Evolutionary conservation across 2,888 invertebrate species (phyloP).

Genomic region (Slavum lentiscoides): DNA sequence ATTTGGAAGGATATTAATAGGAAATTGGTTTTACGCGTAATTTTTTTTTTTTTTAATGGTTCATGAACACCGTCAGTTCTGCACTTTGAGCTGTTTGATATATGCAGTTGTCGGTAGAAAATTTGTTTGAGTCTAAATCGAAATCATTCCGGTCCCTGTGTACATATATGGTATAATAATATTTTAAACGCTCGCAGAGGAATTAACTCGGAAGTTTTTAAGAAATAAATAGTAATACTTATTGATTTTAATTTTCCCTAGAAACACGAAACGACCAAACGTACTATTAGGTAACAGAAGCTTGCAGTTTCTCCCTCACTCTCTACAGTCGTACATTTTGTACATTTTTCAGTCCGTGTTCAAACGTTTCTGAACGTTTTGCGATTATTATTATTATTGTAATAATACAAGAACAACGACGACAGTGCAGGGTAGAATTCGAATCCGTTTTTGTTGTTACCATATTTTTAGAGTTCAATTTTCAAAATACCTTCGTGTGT

Average conservation of each 20-base stretch:
- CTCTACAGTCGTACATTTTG: not conserved
- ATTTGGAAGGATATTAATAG: not conserved
- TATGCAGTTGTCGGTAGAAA: not conserved
- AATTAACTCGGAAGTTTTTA: conserved; percentile 13
- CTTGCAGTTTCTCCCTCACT: not conserved
- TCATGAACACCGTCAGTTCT: not conserved
- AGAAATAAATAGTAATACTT: conserved; percentile 29
- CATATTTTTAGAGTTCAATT: conserved; percentile 3
- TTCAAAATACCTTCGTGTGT: conserved; percentile 2
- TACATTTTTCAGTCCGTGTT: not conserved
- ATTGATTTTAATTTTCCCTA: conserved; percentile 20
- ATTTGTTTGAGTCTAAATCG: not conserved
- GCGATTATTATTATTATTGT: not conserved
- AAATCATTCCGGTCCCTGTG: not conserved
- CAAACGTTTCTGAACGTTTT: not conserved
- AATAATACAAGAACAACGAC: not conserved
- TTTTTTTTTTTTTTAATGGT: not conserved
- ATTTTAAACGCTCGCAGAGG: not conserved
- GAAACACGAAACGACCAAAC: conserved; percentile 41
- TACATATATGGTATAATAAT: not conserved
- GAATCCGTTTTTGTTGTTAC: conserved; percentile 2
- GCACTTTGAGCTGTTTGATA: not conserved
- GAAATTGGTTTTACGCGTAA: not conserved
- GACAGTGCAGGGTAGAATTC: not conserved
- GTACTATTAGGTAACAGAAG: conserved; percentile 35